Percentiles rank a stretch among this genome's conserved stretches.
Conservation (phyloP, 1,140 invertebrate genomes). For the Scaptomyza hsui region DNA sequence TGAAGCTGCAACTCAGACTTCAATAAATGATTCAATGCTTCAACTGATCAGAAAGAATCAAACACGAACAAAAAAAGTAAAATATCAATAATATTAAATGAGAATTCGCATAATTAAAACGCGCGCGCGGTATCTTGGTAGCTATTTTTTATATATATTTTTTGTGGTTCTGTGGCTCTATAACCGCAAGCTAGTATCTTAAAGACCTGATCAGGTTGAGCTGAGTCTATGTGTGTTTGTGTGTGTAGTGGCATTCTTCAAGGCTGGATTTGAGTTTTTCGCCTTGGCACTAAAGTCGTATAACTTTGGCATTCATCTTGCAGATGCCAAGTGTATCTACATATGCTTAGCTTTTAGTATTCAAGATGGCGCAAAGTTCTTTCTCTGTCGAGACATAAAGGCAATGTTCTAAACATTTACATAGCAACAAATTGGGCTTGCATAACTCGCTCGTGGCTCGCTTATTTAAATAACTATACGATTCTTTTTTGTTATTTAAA, state of each 20-base stretch:
- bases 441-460: constrained; percentile 18
- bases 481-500: constrained; percentile 75
- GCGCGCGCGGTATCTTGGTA: constrained; percentile 53
- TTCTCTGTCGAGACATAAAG: constrained; percentile 17
- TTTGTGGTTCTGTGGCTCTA: constrained; percentile 32
- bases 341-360: neutral
- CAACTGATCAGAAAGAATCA: constrained; percentile 24
- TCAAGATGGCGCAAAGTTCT: too few relatives aligned
- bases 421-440: constrained; percentile 39
- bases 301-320: constrained; percentile 81
- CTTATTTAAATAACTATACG: constrained; percentile 29
- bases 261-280: constrained; percentile 75
- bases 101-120: constrained; percentile 50
- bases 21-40: constrained; percentile 15
- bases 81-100: constrained; percentile 36
- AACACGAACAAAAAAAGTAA: constrained; percentile 3
- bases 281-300: constrained; percentile 79
- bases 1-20: constrained; percentile 26
- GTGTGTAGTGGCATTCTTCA: constrained; percentile 53
- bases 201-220: constrained; percentile 66
- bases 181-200: constrained; percentile 67
- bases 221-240: constrained; percentile 16
- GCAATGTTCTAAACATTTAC: constrained; percentile 60
- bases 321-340: constrained; percentile 50
- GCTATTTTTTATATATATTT: constrained; percentile 6